Evolutionary conservation across 2,888 invertebrate genomes (phyloP), one percentile per base, ranked within the genome.

Genomic region (Eumacrocentrus americanus): DNA sequence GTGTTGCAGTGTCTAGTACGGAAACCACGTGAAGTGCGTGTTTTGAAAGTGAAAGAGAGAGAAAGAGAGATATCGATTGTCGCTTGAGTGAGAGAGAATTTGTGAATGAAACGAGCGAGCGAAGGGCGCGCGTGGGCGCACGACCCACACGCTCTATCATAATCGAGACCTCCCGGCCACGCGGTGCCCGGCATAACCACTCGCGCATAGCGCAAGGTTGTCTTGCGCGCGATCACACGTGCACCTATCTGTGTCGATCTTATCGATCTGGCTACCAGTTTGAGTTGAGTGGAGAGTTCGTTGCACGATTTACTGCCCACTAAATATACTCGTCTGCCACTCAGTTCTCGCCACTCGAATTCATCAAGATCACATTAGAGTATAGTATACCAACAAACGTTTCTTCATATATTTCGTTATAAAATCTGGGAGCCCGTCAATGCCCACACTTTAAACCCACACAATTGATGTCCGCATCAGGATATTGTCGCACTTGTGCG

Each of bases 131-230:
- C 63, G 69, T 65, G 57, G 67, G 73, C 68, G 71, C 60, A 40
- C 25, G 44, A 12, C 42, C 50, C 62, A 55, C 78, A 75, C 78
- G 72, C 71, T 74, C 73, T 76, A 77, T 80, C 77, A 79, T 78
- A 80, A 59, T 79, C 77, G 76, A 72, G 72, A 77, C 7, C 75
- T 77, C 71, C 74, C 73, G 72, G 73, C 71, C 76, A 76, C 76
- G 78, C 74, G 73, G 71, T 73, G 74, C 72, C 67, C 71, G 72
- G 70, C 70, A 71, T 73, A 74, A 72, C 70, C 63, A 63, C 63
- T 69, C 65, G 66, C 66, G 70, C 72, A 69, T 70, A 68, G 72
- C 69, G 72, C 77, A 77, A 77, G 76, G 77, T 75, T 75, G 74
- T 65, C 66, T 50, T 29, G 29, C 67, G 63, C 65, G 67, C 38